Base-by-base conservation (phyloP, 2,888 invertebrate species). In the Athrips mouffetella region DNA sequence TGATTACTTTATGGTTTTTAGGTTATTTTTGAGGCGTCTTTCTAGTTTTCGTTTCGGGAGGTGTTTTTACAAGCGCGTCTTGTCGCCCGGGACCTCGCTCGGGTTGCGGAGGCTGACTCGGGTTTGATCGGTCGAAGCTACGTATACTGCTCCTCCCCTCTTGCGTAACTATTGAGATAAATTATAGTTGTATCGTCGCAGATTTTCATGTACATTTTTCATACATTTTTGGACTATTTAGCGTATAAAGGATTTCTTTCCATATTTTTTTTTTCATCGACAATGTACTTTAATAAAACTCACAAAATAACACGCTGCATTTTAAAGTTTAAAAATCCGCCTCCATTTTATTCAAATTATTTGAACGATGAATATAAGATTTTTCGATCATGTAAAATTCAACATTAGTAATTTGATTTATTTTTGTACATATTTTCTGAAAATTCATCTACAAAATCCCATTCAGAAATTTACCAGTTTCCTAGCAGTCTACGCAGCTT, bases 141-240 rank as follows among this genome's bases (percentile, higher is more conserved):
- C 84, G 62, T 82, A 83, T 53, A 61, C 68, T 73, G 73, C 69
- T 57, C 65, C 73, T 75, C 76, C 78, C 79, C 84, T 81, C 85
- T 87, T 87, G 87, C 87, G 86, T 87, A 87, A 87, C 85, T 78
- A 79, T 76, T 76, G 73, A 76, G 72, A 59, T 62, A 67, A 70
- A 72, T 45, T 41, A 47, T 15, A 20, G 10, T 20, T n/a, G 1
- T 37, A 1, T 21, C n/a, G 4, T 20, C 10, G 21, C 11, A 21
- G 16, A 4, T 39, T 21, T 11, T n/a, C n/a, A 2, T 11, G 20
- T 39, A 7, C 18, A n/a, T n/a, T 39, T 2, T 37, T 10, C n/a
- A 10, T 35, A n/a, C n/a, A n/a, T n/a, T n/a, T n/a, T n/a, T n/a
- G n/a, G n/a, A n/a, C n/a, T n/a, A n/a, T n/a, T n/a, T n/a, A n/a